Evolutionary conservation across 1,140 invertebrate genomes (phyloP), one percentile per base, ranked within the genome.

Genomic region (Antheraea pernyi): DNA sequence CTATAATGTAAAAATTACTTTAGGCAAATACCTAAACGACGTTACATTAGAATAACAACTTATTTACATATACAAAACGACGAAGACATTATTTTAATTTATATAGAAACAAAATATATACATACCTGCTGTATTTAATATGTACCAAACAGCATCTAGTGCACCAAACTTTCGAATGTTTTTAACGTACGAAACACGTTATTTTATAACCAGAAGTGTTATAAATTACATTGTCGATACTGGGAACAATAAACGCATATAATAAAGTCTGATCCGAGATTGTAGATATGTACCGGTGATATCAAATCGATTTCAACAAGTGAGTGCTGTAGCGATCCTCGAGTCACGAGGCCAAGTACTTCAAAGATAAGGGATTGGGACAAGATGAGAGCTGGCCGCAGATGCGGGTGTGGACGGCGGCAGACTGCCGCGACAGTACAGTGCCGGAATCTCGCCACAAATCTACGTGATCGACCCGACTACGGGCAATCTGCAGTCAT

Each of bases 351-450:
- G 77, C 69, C 63, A 76, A 68, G 39, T 71, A 59, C 73, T 72
- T 75, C 10, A 58, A 9, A 75, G 85, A 88, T 88, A 90, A 83
- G 77, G 79, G 79, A 84, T 84, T 81, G 84, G 78, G 79, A 72
- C 72, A 69, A 78, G 75, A 83, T 77, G 79, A 79, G 78, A 76
- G 65, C 70, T 71, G 67, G 68, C 69, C 70, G 70, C 62, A 68
- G 67, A 6, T 53, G 39, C 39, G 39, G 18, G 66, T 69, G 70
- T 46, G 65, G 68, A 42, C 72, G 75, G 48, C 67, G 65, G 53
- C 70, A 62, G 62, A 74, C 75, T 79, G 80, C 68, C 77, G 80
- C 74, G 69, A 48, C 74, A 67, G 46, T 71, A 69, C 48, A 59
- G 58, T 58, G 67, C 67, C 74, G 67, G 65, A 77, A 69, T 69